These are phyloP conservation scores for Dyspetes luteomarginatus DNA, from an alignment of 2,888 invertebrate genomes.

Conservation along the genomic window DNA sequence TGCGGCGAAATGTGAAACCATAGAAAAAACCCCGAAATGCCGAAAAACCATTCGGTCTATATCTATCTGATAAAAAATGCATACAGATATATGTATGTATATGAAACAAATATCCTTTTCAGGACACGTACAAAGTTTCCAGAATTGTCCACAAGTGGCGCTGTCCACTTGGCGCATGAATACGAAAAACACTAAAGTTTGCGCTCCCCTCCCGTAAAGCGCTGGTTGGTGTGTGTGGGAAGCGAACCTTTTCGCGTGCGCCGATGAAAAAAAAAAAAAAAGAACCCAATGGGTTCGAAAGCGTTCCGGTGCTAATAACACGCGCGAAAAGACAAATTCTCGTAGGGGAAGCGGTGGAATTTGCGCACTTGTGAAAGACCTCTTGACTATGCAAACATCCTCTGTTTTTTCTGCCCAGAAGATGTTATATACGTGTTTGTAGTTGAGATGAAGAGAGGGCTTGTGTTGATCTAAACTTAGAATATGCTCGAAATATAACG, in stretches of 20 bases:
- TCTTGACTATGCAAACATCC: conserved; percentile 1
- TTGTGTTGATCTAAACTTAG: conserved; percentile 79
- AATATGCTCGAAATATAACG: conserved; percentile 81
- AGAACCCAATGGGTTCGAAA: conserved; percentile 13
- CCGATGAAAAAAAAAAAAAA: no score
- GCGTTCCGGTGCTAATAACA: conserved; percentile 15
- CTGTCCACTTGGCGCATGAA: not conserved
- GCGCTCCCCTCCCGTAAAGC: no score
- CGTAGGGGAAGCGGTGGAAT: conserved; percentile 24
- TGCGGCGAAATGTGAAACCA: not conserved
- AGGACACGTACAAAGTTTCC: not conserved
- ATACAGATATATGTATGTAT: not conserved
- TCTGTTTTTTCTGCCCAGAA: conserved; percentile 11
- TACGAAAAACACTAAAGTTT: not conserved
- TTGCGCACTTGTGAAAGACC: not conserved
- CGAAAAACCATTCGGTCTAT: not conserved
- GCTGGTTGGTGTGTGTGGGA: no score
- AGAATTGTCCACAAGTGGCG: not conserved
- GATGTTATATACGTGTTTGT: conserved; percentile 40
- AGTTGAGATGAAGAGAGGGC: conserved; percentile 41
- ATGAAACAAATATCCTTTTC: not conserved
- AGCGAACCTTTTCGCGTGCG: no score
- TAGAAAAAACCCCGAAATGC: not conserved
- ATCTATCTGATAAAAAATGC: not conserved
- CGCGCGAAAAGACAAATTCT: conserved; percentile 37